Conservation (phyloP, 2,888 invertebrate species). For the Stenchaetothrips biformis region DNA sequence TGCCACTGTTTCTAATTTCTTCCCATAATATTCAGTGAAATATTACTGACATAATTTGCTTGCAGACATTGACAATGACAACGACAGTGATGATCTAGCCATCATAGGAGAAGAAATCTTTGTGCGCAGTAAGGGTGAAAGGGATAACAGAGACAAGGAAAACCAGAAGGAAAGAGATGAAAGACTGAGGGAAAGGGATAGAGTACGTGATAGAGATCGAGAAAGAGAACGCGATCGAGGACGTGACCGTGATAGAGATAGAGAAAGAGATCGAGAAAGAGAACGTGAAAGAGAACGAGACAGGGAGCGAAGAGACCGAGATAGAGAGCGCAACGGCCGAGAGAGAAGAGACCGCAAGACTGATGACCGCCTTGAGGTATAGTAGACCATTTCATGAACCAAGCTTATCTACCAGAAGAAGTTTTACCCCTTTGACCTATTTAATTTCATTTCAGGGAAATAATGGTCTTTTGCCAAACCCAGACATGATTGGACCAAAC, state of each 20-base stretch:
- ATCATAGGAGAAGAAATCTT: background rate
- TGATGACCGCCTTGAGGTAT: slow-evolving; percentile 29
- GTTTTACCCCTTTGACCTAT: background rate
- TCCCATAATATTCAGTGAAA: background rate
- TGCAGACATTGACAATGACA: background rate
- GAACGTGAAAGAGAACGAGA: slow-evolving; percentile 34
- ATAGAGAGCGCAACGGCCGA: slow-evolving; percentile 33
- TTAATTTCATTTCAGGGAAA: background rate
- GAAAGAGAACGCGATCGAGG: slow-evolving; percentile 39
- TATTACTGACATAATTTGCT: background rate
- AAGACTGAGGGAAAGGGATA: slow-evolving; percentile 33
- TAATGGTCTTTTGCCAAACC: slow-evolving; percentile 5
- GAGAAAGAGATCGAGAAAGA: slow-evolving; percentile 35
- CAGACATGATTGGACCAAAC: background rate
- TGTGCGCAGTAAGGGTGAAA: background rate
- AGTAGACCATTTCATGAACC: background rate
- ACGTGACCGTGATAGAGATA: slow-evolving; percentile 35
- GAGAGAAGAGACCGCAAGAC: slow-evolving; percentile 32
- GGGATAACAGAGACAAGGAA: background rate
- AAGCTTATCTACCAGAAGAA: background rate
- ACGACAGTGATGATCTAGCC: background rate
- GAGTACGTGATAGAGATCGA: slow-evolving; percentile 34
- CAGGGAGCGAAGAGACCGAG: slow-evolving; percentile 33
- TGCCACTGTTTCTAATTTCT: slow-evolving; percentile 5
- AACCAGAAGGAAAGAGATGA: slow-evolving; percentile 17